Conservation (phyloP, 2,888 invertebrate species). For the Leptodirus hochenwartii region DNA sequence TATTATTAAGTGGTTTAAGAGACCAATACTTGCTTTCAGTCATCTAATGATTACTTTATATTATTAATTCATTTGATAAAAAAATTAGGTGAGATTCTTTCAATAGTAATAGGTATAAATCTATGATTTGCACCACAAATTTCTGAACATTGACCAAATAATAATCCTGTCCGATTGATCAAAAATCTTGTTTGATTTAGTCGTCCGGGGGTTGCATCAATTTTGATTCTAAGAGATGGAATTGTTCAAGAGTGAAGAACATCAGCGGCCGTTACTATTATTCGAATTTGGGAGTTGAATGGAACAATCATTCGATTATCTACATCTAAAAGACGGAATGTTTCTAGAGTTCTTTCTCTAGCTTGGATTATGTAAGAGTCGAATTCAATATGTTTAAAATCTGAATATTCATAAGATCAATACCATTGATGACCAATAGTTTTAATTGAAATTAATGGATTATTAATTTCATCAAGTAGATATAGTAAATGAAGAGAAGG, state of each 20-base stretch:
- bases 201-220: conserved; percentile 45
- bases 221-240: conserved; percentile 41
- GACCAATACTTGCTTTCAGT: conserved; percentile 51
- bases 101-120: conserved; percentile 58
- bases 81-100: conserved; percentile 34
- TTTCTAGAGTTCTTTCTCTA: conserved; percentile 23
- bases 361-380: conserved; percentile 40
- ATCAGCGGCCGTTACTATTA: conserved; percentile 41
- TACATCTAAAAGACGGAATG: conserved; percentile 42
- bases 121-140: conserved; percentile 67
- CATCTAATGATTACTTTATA: conserved; percentile 37
- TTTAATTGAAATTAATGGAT: conserved; percentile 38
- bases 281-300: conserved; percentile 41
- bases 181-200: conserved; percentile 43
- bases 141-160: conserved; percentile 63
- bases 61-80: conserved; percentile 38
- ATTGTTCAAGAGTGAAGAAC: conserved; percentile 50
- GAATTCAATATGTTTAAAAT: conserved; percentile 39
- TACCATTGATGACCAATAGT: conserved; percentile 39
- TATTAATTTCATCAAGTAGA: conserved; percentile 41
- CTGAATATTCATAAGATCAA: conserved; percentile 47
- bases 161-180: conserved; percentile 43
- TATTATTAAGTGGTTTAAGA: conserved; percentile 51
- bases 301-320: conserved; percentile 42
- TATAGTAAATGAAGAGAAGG: conserved; percentile 42